Percentiles rank a stretch among this genome's conserved stretches.
Conservation (phyloP, 2,113 vertebrate species). For the Festucalex cinctus region DNA sequence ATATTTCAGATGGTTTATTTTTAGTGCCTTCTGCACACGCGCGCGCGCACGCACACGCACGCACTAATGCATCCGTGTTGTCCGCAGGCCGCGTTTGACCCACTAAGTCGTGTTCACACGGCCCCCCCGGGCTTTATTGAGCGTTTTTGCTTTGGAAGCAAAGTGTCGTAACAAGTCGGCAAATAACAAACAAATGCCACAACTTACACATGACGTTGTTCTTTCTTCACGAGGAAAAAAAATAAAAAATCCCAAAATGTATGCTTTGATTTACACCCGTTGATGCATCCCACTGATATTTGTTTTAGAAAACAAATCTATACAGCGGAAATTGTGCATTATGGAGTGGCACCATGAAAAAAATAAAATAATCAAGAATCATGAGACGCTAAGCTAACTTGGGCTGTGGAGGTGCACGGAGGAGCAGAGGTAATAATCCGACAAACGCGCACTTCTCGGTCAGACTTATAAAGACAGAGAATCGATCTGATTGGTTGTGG, state of each 20-base stretch:
- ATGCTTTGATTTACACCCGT: not conserved
- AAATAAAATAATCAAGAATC: too few relatives aligned
- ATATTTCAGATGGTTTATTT: conserved; percentile 80
- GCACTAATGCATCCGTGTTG: conserved; percentile 33
- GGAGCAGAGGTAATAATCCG: too few relatives aligned
- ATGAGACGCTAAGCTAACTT: too few relatives aligned
- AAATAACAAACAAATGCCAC: not conserved
- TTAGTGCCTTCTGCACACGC: conserved; percentile 60
- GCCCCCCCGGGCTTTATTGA: conserved; percentile 50
- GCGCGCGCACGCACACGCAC: not conserved
- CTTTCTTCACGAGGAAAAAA: not conserved
- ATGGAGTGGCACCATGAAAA: too few relatives aligned
- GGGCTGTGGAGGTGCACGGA: too few relatives aligned
- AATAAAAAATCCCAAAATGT: not conserved
- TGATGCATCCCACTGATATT: not conserved
- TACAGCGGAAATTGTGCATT: not conserved
- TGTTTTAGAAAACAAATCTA: not conserved
- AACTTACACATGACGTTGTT: not conserved
- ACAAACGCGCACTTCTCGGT: too few relatives aligned
- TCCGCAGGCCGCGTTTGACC: conserved; percentile 75
- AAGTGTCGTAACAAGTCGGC: not conserved
- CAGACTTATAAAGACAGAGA: too few relatives aligned
- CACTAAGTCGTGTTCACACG: conserved; percentile 68
- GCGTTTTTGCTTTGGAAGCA: conserved; percentile 7
- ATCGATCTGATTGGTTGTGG: too few relatives aligned